Base-by-base conservation (phyloP, 2,888 invertebrate genomes). In the Dioctria rufipes region DNA sequence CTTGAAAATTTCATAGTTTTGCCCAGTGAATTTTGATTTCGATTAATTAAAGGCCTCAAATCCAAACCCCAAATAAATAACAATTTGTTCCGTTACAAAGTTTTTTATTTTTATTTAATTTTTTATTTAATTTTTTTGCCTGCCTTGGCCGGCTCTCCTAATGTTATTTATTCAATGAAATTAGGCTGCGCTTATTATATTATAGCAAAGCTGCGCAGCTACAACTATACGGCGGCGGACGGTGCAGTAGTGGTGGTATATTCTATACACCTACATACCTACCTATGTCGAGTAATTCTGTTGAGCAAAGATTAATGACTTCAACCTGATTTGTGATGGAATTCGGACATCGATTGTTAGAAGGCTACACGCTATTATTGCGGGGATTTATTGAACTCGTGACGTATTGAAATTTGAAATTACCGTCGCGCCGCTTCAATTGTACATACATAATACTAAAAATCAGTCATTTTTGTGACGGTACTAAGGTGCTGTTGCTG, bases 261-360 rank as follows among this genome's bases (percentile, higher is more conserved):
- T 42, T 46, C 11, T 46, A 46, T 73, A 25, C 25, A 25, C 25
- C 25, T 25, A 25, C 25, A 25, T 25, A 25, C 25, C 25, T 25
- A 25, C 25, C 25, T 25, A 25, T 25, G 2, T 25, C 25, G 25
- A 25, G 25, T 2, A 25, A 25, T 73, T 54, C 73, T 73, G 73
- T 43, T 58, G 73, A 60, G 73, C 60, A 13, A 42, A 66, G 60
- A 73, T 73, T 73, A 73, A 73, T 73, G 73, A 73, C 73, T 73
- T 60, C 73, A 73, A 60, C 73, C 60, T 73, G 73, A 73, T 73
- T 73, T 73, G 42, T 13, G 60, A 60, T 42, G 73, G 73, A 73
- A 73, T 73, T 73, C 73, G 73, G 60, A 73, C 73, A 8, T 60
- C 73, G 73, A 73, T 42, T 39, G 43, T 54, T 58, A 25, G 73